Conservation (phyloP, 2,113 vertebrate species). For the Oxyruncus cristatus region DNA sequence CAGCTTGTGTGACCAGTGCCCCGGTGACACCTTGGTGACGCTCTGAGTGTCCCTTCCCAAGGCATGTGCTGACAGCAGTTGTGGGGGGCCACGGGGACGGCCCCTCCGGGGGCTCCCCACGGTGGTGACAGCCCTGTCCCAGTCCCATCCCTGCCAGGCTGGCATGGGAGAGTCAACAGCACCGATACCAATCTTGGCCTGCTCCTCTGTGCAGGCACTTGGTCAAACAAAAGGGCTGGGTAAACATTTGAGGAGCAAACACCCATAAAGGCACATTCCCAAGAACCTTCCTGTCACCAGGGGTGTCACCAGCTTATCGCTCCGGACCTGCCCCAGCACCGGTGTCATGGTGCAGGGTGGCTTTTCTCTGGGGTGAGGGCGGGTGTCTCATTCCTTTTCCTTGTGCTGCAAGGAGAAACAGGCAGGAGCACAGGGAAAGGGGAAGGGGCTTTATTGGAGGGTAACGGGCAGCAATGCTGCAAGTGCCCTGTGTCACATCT, state of each 20-base stretch:
- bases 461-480: neutral
- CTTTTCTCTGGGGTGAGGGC: neutral
- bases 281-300: neutral
- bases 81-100: neutral
- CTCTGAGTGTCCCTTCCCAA: neutral
- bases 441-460: constrained; percentile 12
- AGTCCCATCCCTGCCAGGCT: neutral
- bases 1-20: neutral
- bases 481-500: fast-evolving
- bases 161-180: fast-evolving
- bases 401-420: neutral
- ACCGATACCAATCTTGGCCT: neutral
- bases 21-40: fast-evolving
- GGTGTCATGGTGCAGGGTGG: fast-evolving
- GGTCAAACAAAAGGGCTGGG: neutral
- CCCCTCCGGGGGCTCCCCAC: neutral
- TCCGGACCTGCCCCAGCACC: fast-evolving
- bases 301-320: fast-evolving
- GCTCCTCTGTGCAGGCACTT: neutral
- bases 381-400: neutral
- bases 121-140: neutral
- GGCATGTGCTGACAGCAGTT: fast-evolving
- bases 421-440: neutral
- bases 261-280: constrained; percentile 21
- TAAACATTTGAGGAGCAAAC: constrained; percentile 55